Evolutionary conservation across 2,888 invertebrate species (phyloP).

Genomic region (Schizotus pectinicornis): DNA sequence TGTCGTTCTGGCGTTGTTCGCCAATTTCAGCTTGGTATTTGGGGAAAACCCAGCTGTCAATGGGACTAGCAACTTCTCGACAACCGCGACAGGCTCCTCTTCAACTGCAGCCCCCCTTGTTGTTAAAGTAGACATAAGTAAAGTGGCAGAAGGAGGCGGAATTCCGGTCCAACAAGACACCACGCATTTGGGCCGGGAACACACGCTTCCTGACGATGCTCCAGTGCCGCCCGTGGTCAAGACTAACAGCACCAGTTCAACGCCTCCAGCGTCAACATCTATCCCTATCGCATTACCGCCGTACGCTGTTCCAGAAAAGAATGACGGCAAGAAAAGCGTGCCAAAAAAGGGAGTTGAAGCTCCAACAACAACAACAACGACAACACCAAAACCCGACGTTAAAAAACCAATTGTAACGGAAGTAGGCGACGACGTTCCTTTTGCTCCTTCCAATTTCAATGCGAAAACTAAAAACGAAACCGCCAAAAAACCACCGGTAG

Average conservation of each 20-base stretch:
- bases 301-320: slow-evolving; percentile 31
- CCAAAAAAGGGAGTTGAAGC: slow-evolving; percentile 48
- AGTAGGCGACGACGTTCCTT: slow-evolving; percentile 26
- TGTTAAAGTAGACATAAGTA: background rate
- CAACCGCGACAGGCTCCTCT: too few relatives aligned
- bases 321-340: slow-evolving; percentile 40
- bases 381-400: slow-evolving; percentile 3
- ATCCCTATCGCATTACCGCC: background rate
- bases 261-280: background rate
- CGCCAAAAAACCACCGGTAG: background rate
- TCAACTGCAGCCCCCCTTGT: background rate
- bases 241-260: background rate
- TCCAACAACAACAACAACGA: slow-evolving; percentile 41
- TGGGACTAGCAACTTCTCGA: too few relatives aligned
- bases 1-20: too few relatives aligned
- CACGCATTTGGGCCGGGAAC: slow-evolving; percentile 16
- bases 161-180: slow-evolving; percentile 2
- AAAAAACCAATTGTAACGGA: slow-evolving; percentile 32
- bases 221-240: background rate
- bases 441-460: background rate
- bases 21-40: too few relatives aligned
- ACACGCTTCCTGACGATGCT: slow-evolving; percentile 4
- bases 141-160: slow-evolving; percentile 8
- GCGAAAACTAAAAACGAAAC: slow-evolving; percentile 11
- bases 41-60: too few relatives aligned